Evolutionary conservation across 1,140 invertebrate species (phyloP), one percentile per base, ranked within the genome.

Genomic region (Hylaeus anthracinus): DNA sequence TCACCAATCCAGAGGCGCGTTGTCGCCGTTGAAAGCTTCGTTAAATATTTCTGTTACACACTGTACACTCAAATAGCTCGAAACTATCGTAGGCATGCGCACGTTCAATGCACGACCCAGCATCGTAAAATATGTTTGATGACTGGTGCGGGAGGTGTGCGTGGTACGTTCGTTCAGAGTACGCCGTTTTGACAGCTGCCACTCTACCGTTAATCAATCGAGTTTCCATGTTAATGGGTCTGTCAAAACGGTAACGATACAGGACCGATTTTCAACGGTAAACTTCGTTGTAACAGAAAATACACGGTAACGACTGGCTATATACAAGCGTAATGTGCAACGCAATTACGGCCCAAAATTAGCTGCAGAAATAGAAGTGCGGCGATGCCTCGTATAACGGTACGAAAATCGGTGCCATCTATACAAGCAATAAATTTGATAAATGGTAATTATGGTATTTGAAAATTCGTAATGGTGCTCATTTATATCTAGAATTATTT

Each of bases 101-200:
- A 3, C 48, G 48, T 39, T 39, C 10, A 12, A 5, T 55, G 51
- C 12, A 41, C 1, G 26, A n/a, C 0, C 6, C 37, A 5, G 9
- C 45, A 61, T 12, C 58, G 39, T 86, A 79, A 78, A 83, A 80
- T 82, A 85, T 58, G 37, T 14, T 41, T 37, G 8, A 15, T 12
- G 41, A 8, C 56, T 15, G 14, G 37, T 1, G 51, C 5, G n/a
- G 45, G 8, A n/a, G 60, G 71, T 37, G 53, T 3, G 26, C 67
- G 58, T n/a, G 51, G 15, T 15, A 55, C 37, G 48, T 61, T 56
- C 55, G 53, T 48, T 5, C 58, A 56, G 65, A 26, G 53, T 43
- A 10, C 77, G 55, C 58, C 80, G 69, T 87, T 87, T 84, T 88
- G 87, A 81, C 81, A 88, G 82, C 82, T 88, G 86, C 70, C 77